Conservation (phyloP, 2,888 invertebrate species). For the Heliconius aoede region DNA sequence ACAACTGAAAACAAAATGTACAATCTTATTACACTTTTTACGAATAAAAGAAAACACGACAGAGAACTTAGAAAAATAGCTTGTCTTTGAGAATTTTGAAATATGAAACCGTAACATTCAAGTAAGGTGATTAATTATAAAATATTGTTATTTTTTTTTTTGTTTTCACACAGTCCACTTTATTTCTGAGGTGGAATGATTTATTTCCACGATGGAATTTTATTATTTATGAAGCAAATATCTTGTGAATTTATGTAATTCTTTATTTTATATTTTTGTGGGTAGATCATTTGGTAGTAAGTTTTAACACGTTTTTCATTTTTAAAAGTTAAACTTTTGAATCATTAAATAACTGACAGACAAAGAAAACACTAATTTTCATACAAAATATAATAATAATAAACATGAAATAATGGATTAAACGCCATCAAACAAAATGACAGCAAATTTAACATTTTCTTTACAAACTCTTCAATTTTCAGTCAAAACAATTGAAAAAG, state of each 20-base stretch:
- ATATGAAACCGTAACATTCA: constrained; percentile 9
- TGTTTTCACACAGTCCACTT: constrained; percentile 13
- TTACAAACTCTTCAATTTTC: constrained; percentile 22
- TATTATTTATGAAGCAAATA: constrained; percentile 12
- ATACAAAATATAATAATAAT: not conserved
- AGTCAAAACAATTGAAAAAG: constrained; percentile 30
- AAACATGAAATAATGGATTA: not conserved
- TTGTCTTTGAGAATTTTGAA: constrained; percentile 19
- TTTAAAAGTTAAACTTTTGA: too few species aligned
- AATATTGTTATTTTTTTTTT: constrained; percentile 20
- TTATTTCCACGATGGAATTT: constrained; percentile 4
- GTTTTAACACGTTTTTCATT: too few species aligned
- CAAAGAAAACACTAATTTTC: not conserved
- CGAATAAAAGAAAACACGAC: not conserved
- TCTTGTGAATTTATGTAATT: constrained; percentile 1
- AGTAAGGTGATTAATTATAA: constrained; percentile 21
- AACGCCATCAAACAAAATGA: not conserved
- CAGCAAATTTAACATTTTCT: not conserved
- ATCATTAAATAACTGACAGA: not conserved
- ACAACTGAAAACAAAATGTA: not conserved
- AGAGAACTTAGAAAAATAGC: constrained; percentile 16
- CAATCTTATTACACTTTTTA: not conserved
- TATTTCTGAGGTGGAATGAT: not conserved
- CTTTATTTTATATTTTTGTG: not conserved
- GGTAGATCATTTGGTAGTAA: not conserved